Percentiles rank a stretch among this genome's conserved stretches.
These are phyloP conservation scores for Staurois parvus DNA, from an alignment of 2,797 vertebrate species.

Conservation along the genomic window DNA sequence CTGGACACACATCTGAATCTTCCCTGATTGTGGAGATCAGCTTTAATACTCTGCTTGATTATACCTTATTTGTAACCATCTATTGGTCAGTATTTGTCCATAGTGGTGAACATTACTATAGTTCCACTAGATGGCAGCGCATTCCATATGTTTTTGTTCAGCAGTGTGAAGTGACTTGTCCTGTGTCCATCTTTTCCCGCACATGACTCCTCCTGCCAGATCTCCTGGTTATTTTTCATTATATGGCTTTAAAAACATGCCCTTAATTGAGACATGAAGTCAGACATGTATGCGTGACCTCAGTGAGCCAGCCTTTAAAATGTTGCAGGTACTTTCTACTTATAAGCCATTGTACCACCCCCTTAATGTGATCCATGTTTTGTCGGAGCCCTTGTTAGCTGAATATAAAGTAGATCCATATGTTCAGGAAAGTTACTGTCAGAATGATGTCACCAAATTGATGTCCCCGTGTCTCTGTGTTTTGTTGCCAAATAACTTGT, in stretches of 20 bases:
- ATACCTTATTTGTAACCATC: neutral
- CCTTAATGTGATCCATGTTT: slow-evolving; percentile 19
- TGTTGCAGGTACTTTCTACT: neutral
- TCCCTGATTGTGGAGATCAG: too few species aligned
- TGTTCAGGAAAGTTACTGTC: neutral
- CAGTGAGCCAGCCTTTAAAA: neutral
- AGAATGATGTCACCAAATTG: slow-evolving; percentile 1
- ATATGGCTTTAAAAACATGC: neutral
- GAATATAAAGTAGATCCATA: slow-evolving; percentile 9
- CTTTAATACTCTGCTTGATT: neutral
- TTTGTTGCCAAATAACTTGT: slow-evolving; percentile 18
- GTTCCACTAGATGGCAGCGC: slow-evolving; percentile 30
- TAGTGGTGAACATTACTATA: neutral
- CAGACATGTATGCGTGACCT: neutral
- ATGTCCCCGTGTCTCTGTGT: slow-evolving; percentile 8
- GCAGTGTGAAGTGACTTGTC: neutral
- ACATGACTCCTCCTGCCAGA: neutral
- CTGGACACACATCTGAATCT: too few species aligned
- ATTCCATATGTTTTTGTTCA: neutral
- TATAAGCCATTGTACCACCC: neutral
- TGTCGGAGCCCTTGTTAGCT: neutral
- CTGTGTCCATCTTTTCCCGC: neutral
- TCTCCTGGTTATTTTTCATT: neutral
- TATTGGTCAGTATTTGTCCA: neutral
- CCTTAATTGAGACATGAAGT: neutral